A percentile compares a stretch with the other conserved stretches of the same genome.
These are phyloP conservation scores for Atlantisia rogersi DNA, from an alignment of 2,113 vertebrate genomes.

Conservation along the genomic window DNA sequence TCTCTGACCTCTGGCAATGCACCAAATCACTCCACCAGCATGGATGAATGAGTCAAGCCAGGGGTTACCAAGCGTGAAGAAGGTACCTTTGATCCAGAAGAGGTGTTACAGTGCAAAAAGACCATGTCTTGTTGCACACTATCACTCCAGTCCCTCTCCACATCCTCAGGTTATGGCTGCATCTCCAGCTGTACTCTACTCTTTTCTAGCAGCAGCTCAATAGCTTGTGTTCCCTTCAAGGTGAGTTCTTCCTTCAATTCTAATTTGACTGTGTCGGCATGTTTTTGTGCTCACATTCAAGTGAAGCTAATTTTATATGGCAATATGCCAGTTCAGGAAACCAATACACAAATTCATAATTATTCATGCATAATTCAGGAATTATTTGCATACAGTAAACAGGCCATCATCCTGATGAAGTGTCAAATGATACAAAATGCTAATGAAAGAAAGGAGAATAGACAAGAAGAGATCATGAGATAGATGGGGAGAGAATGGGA, in stretches of 20 bases:
- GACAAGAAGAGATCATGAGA: conserved; percentile 27
- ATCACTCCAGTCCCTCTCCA: accelerated
- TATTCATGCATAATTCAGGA: conserved; percentile 65
- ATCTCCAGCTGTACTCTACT: neutral
- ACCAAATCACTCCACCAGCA: no score
- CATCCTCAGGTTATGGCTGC: accelerated
- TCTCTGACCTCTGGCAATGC: neutral
- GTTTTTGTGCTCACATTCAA: conserved; percentile 13
- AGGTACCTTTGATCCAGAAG: neutral
- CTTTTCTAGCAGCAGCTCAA: neutral
- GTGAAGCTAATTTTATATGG: conserved; percentile 52
- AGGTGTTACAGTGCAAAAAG: neutral
- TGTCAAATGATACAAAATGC: conserved; percentile 35
- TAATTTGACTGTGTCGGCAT: neutral
- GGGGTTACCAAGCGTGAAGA: accelerated
- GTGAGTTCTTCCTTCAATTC: conserved; percentile 19
- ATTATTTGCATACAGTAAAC: conserved; percentile 69
- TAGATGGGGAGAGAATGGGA: neutral
- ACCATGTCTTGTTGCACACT: accelerated
- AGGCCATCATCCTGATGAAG: conserved; percentile 49
- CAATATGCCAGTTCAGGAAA: conserved; percentile 55
- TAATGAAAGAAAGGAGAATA: conserved; percentile 56
- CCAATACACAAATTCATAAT: conserved; percentile 43
- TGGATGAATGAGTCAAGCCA: accelerated
- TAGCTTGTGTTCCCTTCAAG: neutral